A percentile compares a stretch with the other conserved stretches of the same genome.
These are phyloP conservation scores for Basileuterus tristriatus DNA, from an alignment of 2,797 vertebrate species.

Conservation along the genomic window DNA sequence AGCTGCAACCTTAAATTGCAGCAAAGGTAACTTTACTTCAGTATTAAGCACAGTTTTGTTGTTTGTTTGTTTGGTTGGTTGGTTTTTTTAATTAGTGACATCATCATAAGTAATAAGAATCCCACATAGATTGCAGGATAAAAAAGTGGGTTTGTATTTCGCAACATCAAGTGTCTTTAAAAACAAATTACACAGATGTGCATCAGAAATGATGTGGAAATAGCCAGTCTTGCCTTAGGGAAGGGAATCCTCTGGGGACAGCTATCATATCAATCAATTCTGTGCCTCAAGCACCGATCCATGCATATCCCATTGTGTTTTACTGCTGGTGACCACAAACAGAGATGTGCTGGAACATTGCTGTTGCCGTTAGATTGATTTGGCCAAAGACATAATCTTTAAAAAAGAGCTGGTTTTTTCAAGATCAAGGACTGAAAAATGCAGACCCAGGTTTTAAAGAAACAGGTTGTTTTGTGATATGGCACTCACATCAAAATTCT, in stretches of 20 bases:
- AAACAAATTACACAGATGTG: not conserved
- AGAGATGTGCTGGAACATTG: not conserved
- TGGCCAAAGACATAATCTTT: not conserved
- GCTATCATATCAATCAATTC: not conserved
- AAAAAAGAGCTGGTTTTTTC: not conserved
- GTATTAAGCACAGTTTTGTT: not conserved
- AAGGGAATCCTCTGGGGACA: not conserved
- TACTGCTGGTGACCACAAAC: not conserved
- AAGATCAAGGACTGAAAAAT: not conserved
- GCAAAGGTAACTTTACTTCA: not conserved
- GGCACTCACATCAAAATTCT: not conserved
- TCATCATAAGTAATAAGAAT: not conserved
- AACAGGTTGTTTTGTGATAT: not conserved
- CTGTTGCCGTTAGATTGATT: not conserved
- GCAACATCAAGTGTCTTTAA: not conserved
- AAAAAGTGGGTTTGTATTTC: not conserved
- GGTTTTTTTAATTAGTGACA: not conserved
- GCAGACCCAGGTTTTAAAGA: rapidly evolving
- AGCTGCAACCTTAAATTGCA: not conserved
- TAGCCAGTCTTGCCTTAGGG: not conserved
- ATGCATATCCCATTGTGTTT: not conserved
- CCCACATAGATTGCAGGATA: not conserved
- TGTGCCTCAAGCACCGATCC: not conserved
- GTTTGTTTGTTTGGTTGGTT: too few species aligned
- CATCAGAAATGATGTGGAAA: not conserved